A percentile compares a stretch with the other conserved stretches of the same genome.
phyloP scores from a whole-genome alignment of 2,888 invertebrate genomes.

The Cinara cedri region DNA sequence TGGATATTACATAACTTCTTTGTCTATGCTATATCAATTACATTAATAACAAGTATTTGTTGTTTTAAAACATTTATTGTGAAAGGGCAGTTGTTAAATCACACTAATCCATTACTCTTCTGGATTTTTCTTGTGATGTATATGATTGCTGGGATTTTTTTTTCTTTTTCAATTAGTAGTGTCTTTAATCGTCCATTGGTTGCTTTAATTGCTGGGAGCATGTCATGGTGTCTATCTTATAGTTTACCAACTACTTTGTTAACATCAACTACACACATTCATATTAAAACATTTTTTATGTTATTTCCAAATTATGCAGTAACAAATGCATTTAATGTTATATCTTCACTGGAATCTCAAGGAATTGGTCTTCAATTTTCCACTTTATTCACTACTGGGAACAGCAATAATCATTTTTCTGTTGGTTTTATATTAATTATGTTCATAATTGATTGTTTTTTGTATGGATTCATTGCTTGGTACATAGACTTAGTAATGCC shows the following conservation, averaged over 20 bases:
- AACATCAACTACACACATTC: neutral
- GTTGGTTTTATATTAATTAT: slow-evolving; percentile 60
- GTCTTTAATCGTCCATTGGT: slow-evolving; percentile 21
- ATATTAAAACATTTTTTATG: slow-evolving; percentile 9
- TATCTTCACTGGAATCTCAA: slow-evolving; percentile 58
- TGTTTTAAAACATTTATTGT: slow-evolving; percentile 58
- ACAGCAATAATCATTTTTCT: slow-evolving; percentile 6
- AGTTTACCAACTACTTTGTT: neutral
- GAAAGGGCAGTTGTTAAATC: slow-evolving; percentile 55
- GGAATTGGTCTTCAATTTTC: slow-evolving; percentile 63
- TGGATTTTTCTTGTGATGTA: slow-evolving; percentile 56
- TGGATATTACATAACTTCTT: slow-evolving; percentile 66
- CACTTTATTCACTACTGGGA: slow-evolving; percentile 60
- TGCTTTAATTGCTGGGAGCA: slow-evolving; percentile 27
- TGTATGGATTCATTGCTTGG: slow-evolving; percentile 68
- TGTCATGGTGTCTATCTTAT: slow-evolving; percentile 24
- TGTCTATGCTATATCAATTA: slow-evolving; percentile 69
- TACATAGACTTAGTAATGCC: slow-evolving; percentile 72
- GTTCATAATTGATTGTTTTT: slow-evolving; percentile 65
- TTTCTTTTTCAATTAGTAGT: slow-evolving; percentile 44
- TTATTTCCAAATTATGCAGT: slow-evolving; percentile 41
- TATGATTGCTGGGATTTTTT: slow-evolving; percentile 40
- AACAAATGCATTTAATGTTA: neutral
- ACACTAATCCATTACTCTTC: slow-evolving; percentile 57
- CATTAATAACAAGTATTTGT: slow-evolving; percentile 65